These are phyloP conservation scores for Sebastes steindachneri DNA, from an alignment of 2,797 vertebrate genomes.

Conservation along the genomic window DNA sequence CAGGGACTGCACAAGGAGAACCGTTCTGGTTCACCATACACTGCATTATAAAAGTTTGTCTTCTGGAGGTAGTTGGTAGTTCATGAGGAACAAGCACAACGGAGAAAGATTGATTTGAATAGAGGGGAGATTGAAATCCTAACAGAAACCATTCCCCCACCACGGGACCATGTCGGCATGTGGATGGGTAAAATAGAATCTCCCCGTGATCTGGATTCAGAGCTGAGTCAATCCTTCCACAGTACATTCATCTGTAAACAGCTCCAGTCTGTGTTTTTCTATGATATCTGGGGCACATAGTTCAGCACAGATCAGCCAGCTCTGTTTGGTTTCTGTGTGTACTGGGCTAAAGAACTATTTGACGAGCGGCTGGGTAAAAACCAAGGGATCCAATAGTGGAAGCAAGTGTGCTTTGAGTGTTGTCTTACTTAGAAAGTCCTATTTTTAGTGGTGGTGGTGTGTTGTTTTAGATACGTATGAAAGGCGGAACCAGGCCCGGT, in stretches of 20 bases:
- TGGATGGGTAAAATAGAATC: slow-evolving; percentile 1
- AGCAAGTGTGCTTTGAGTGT: not conserved
- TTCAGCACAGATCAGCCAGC: slow-evolving; percentile 20
- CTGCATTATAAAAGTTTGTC: not conserved
- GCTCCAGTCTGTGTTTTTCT: not conserved
- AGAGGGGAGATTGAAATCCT: not conserved
- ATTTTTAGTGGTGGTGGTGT: not conserved
- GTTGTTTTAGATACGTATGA: not conserved
- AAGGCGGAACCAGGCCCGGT: not conserved
- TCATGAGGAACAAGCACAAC: slow-evolving; percentile 14
- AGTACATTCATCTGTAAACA: slow-evolving; percentile 13
- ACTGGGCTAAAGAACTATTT: slow-evolving; percentile 15
- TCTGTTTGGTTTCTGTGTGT: slow-evolving; percentile 23
- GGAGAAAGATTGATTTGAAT: not conserved
- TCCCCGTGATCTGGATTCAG: slow-evolving; percentile 8
- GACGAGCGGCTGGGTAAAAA: slow-evolving; percentile 9
- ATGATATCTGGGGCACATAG: not conserved
- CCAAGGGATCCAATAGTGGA: not conserved
- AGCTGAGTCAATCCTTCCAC: not conserved
- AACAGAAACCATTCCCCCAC: not conserved
- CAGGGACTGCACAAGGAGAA: not conserved
- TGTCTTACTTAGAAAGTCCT: not conserved
- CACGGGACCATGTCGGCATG: not conserved
- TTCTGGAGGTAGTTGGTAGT: not conserved
- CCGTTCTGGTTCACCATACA: not conserved